Conservation (phyloP, 2,113 vertebrate genomes). For the Psilopsiagon aymara region DNA sequence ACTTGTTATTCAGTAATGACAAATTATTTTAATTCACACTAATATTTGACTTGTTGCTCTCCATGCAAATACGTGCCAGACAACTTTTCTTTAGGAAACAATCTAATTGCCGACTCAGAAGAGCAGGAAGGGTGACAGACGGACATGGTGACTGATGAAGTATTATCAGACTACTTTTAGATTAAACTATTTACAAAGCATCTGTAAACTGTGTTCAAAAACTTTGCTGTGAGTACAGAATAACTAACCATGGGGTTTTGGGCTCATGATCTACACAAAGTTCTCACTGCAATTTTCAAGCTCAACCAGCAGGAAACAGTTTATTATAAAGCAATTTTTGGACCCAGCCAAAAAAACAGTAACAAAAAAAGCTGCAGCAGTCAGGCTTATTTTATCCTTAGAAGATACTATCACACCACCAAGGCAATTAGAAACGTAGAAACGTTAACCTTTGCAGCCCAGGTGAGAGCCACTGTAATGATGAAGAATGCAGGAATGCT, state of each 20-base stretch:
- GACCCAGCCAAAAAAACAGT: neutral
- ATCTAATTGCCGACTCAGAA: neutral
- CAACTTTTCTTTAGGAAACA: neutral
- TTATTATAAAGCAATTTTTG: neutral
- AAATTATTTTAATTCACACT: neutral
- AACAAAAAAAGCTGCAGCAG: neutral
- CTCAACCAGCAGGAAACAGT: neutral
- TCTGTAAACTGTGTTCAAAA: neutral
- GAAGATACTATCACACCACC: neutral
- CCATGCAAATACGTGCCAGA: neutral
- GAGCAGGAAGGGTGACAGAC: conserved; percentile 3
- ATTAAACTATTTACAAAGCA: conserved; percentile 8
- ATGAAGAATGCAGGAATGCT: neutral
- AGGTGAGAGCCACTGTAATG: neutral
- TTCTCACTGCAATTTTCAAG: neutral
- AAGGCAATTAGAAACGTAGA: neutral
- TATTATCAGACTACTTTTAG: conserved; percentile 18
- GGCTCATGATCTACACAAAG: neutral
- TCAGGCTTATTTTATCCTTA: neutral
- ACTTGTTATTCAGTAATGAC: neutral
- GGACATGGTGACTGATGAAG: conserved; percentile 9
- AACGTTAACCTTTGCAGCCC: neutral
- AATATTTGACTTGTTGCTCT: neutral
- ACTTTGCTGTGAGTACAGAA: neutral
- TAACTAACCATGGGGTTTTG: fast-evolving